These are phyloP conservation scores for Apodemus agrarius DNA, from an alignment of 2,797 vertebrate genomes.

Conservation along the genomic window DNA sequence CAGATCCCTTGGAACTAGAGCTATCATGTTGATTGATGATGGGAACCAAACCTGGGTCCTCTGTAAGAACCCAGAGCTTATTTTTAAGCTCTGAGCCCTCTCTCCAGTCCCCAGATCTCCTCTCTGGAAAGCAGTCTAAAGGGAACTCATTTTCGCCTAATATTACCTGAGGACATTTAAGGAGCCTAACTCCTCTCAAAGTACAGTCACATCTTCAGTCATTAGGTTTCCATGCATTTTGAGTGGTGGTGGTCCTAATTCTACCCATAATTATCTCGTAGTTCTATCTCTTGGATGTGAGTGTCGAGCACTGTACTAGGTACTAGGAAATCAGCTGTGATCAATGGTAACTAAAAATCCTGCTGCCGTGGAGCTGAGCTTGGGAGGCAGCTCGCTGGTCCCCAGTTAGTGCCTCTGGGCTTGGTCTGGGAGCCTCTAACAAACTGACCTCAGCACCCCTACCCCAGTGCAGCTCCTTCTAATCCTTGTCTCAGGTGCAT, in stretches of 20 bases:
- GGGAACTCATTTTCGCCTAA: neutral
- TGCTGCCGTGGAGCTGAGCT: fast-evolving
- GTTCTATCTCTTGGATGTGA: neutral
- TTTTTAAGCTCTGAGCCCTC: neutral
- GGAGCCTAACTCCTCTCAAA: neutral
- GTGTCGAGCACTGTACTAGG: neutral
- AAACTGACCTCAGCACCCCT: neutral
- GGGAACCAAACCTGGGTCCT: neutral
- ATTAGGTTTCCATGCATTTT: neutral
- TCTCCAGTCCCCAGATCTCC: neutral
- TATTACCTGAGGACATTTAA: neutral
- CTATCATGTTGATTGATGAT: neutral
- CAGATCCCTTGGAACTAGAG: neutral
- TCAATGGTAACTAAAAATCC: neutral
- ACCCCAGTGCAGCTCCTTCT: neutral
- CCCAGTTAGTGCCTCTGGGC: neutral
- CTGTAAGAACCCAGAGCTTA: neutral
- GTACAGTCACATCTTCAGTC: neutral
- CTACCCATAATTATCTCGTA: neutral
- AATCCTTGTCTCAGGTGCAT: neutral
- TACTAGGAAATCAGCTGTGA: neutral
- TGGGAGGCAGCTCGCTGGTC: neutral
- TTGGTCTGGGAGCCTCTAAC: neutral
- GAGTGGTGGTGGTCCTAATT: neutral
- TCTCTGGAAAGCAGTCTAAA: neutral